These are phyloP conservation scores for Rhogogaster chlorosoma DNA, from an alignment of 2,888 invertebrate genomes.

Conservation along the genomic window DNA sequence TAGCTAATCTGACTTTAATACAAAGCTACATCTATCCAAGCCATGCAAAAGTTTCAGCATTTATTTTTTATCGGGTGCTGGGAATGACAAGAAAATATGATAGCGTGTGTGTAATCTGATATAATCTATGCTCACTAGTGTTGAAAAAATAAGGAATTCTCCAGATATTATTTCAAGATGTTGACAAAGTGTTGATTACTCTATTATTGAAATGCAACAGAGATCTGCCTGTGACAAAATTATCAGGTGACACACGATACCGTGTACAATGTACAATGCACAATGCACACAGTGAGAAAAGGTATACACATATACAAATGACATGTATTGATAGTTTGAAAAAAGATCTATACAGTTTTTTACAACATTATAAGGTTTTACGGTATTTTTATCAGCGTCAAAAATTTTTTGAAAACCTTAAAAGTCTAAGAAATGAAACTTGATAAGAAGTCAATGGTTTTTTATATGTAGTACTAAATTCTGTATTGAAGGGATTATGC, in stretches of 20 bases:
- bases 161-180: background rate
- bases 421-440: background rate
- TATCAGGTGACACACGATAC: background rate
- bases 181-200: slow-evolving; percentile 6
- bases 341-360: background rate
- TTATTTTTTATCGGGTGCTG: background rate
- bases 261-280: background rate
- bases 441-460: background rate
- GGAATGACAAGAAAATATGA: slow-evolving; percentile 13
- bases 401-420: background rate
- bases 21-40: slow-evolving; percentile 27
- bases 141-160: background rate
- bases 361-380: background rate
- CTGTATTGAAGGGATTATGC: background rate
- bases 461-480: background rate
- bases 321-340: background rate
- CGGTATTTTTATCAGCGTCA: background rate
- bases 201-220: background rate
- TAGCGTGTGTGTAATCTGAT: slow-evolving; percentile 21
- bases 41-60: background rate
- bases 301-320: background rate
- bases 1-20: background rate
- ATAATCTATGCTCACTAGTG: background rate
- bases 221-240: background rate
- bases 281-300: slow-evolving; percentile 1